Evolutionary conservation across 2,797 vertebrate species (phyloP).

Genomic region (Alca torda): DNA sequence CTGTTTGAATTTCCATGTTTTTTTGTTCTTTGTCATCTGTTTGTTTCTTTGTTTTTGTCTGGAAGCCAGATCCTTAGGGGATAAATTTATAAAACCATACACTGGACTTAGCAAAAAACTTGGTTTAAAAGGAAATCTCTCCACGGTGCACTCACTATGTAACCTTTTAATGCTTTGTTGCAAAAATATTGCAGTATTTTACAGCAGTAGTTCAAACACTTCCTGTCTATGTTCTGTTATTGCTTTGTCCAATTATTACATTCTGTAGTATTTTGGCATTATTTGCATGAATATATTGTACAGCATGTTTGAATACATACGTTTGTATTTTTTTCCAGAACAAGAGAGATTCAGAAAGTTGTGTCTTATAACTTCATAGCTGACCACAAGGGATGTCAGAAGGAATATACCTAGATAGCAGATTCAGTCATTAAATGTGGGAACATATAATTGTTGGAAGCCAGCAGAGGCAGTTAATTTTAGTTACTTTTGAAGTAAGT

Average conservation of each 20-base stretch:
- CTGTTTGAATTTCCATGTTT: not conserved
- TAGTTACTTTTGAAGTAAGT: conserved; percentile 20
- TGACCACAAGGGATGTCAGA: not conserved
- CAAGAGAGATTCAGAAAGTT: not conserved
- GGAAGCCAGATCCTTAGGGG: conserved; percentile 1
- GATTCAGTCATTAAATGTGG: not conserved
- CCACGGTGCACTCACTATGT: not conserved
- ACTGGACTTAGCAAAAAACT: not conserved
- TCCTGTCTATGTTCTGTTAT: not conserved
- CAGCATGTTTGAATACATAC: not conserved
- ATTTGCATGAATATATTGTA: not conserved
- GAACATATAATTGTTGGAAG: not conserved
- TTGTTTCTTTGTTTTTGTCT: conserved; percentile 48
- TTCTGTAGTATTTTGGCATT: not conserved
- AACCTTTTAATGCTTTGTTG: conserved; percentile 12
- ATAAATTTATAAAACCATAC: not conserved
- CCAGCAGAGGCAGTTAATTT: not conserved
- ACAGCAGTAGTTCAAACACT: not conserved
- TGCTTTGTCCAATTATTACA: not conserved
- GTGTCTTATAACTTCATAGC: not conserved
- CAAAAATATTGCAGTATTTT: not conserved
- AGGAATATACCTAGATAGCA: not conserved
- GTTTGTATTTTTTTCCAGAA: not conserved
- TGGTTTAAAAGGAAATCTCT: conserved; percentile 1
- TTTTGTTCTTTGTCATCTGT: conserved; percentile 45